These are phyloP conservation scores for Phaetusa simplex DNA, from an alignment of 2,113 vertebrate species.

Conservation along the genomic window DNA sequence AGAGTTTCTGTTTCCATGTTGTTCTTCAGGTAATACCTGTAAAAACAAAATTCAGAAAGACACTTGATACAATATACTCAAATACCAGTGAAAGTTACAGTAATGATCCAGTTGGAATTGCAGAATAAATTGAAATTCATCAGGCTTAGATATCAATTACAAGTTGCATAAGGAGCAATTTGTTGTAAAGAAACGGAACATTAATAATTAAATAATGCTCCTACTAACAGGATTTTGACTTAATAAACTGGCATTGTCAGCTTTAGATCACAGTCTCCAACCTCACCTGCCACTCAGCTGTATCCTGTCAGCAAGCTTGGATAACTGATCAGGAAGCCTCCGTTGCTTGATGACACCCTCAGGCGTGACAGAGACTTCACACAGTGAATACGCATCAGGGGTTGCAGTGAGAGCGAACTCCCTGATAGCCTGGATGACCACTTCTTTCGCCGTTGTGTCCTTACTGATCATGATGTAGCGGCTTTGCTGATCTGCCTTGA, in stretches of 20 bases:
- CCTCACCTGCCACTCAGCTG: slow-evolving; percentile 93
- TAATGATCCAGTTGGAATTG: neutral
- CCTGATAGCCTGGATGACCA: slow-evolving; percentile 93
- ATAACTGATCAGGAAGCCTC: slow-evolving; percentile 93
- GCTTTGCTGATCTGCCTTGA: slow-evolving; percentile 97
- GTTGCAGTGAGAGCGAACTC: slow-evolving; percentile 93
- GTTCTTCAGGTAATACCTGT: slow-evolving; percentile 97
- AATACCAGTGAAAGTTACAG: neutral
- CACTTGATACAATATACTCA: neutral
- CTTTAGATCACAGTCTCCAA: neutral
- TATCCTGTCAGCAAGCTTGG: slow-evolving; percentile 96
- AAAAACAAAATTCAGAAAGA: neutral
- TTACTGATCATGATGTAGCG: slow-evolving; percentile 99
- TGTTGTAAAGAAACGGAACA: neutral
- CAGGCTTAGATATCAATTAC: neutral
- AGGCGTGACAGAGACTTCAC: slow-evolving; percentile 95
- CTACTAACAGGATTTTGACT: neutral
- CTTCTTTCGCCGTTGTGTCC: slow-evolving; percentile 97
- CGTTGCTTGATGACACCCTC: slow-evolving; percentile 98
- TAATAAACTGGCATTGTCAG: neutral
- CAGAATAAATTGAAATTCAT: neutral
- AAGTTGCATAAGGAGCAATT: neutral
- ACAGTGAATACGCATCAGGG: slow-evolving; percentile 90
- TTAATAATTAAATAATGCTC: neutral
- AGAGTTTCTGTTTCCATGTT: slow-evolving; percentile 99